Base-by-base conservation (phyloP, 1,140 invertebrate genomes). In the Hetaerina americana region DNA sequence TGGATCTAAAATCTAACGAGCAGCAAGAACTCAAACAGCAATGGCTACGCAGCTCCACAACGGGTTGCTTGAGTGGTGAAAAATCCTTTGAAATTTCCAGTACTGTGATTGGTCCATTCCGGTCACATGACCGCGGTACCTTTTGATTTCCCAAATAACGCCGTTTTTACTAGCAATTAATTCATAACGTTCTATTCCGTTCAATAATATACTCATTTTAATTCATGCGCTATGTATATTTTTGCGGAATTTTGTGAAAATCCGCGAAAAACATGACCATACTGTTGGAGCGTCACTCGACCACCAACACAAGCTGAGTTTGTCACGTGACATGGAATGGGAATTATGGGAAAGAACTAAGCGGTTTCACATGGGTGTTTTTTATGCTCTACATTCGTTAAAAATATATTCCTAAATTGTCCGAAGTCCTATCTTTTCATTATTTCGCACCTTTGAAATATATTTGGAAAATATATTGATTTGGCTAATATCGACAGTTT, bases 21-120 rank as follows among this genome's bases (percentile, higher is more conserved):
- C 73, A 78, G 78, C 76, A 78, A 79, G 79, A 78, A 78, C 79
- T 80, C 77, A 79, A 79, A 78, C 79, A 80, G 82, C 82, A 83
- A 83, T 83, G 82, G 82, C 82, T 82, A 82, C 81, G 78, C 81
- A 81, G 72, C 75, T 76, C 75, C 75, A 73, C 76, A 77, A 77
- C 76, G 75, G 73, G 75, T 73, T 73, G 75, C 75, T 76, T 74
- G 73, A 77, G 74, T 76, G 75, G 71, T 73, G 76, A 77, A 77
- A 77, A 76, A 77, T 76, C 75, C 76, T 77, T 77, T 77, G 74
- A 75, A 77, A 76, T 75, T 76, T 74, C 72, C 69, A 69, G 72
- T 29, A 70, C 73, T 76, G 72, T 76, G 74, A 78, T 78, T 78
- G 77, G 77, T 75, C 74, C 28, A 73, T 26, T 67, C 71, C 29